phyloP scores from a whole-genome alignment of 2,113 vertebrate genomes.

The Ictalurus furcatus region DNA sequence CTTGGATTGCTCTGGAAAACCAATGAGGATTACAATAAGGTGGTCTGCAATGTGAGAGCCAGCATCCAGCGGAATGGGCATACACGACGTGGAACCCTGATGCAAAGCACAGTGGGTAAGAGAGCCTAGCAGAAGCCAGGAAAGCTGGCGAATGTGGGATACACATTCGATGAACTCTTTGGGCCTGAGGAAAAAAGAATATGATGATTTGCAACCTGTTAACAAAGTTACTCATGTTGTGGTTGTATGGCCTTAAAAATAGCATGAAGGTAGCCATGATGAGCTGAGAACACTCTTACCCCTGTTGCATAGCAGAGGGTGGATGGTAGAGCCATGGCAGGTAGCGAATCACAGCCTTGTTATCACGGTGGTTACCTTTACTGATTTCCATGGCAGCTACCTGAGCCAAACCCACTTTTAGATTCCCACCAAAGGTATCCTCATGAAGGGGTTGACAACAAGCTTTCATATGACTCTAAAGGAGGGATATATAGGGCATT shows the following conservation, averaged over 20 bases:
- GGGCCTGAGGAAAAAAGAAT: conserved; percentile 74
- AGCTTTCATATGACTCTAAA: conserved; percentile 97
- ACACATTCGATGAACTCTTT: conserved; percentile 99
- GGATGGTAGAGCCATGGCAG: conserved; percentile 98
- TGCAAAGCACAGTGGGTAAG: conserved; percentile 94
- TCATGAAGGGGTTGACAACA: conserved; percentile 97
- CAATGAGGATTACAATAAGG: conserved; percentile 96
- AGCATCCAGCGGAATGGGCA: conserved; percentile 97
- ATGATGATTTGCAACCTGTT: not conserved
- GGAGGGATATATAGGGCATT: not conserved
- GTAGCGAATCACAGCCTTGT: conserved; percentile 94
- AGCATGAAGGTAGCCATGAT: not conserved
- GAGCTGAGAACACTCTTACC: conserved; percentile 73
- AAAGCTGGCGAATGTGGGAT: conserved; percentile 94
- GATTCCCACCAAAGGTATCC: conserved; percentile 96
- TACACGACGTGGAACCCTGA: conserved; percentile 90
- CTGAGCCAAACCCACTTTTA: conserved; percentile 96
- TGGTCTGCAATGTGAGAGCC: conserved; percentile 97
- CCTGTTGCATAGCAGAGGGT: conserved; percentile 97
- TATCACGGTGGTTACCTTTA: conserved; percentile 95
- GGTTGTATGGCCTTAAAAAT: not conserved
- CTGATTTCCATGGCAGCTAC: conserved; percentile 97
- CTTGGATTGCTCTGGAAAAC: conserved; percentile 99
- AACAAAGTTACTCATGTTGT: not conserved
- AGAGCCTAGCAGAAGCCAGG: conserved; percentile 95